Evolutionary conservation across 2,888 invertebrate genomes (phyloP).

Genomic region (Cosmopolites sordidus): DNA sequence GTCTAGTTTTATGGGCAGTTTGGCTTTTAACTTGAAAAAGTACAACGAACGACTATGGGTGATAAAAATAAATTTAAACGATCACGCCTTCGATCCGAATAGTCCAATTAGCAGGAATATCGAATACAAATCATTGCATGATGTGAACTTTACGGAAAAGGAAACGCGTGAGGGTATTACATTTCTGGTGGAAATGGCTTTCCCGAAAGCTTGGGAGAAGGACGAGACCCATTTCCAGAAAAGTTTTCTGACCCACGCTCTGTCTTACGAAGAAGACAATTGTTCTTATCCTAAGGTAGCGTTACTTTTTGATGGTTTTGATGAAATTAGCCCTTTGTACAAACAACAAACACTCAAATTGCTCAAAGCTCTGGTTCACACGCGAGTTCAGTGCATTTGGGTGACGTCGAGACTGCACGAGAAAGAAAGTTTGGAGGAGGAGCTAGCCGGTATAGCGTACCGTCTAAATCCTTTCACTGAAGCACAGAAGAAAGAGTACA

Average conservation of each 20-base stretch:
- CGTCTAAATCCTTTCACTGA: conserved; percentile 12
- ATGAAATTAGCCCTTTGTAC: conserved; percentile 23
- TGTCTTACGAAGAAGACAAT: not conserved
- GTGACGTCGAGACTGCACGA: conserved; percentile 18
- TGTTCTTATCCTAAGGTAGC: conserved; percentile 10
- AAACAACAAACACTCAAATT: conserved; percentile 16
- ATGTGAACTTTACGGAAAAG: conserved; percentile 4
- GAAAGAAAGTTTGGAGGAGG: conserved; percentile 6
- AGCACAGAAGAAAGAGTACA: conserved; percentile 9
- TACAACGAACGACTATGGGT: conserved; percentile 3
- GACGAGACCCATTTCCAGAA: conserved; percentile 4
- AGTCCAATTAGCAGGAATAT: not conserved
- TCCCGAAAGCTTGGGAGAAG: not conserved
- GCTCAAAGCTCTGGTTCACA: conserved; percentile 10
- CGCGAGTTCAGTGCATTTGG: conserved; percentile 11
- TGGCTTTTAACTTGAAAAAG: conserved; percentile 3
- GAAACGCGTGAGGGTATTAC: conserved; percentile 4
- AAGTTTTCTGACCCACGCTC: conserved; percentile 1
- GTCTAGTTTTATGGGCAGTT: conserved; percentile 12
- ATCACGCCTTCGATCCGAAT: conserved; percentile 7
- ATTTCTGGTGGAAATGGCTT: conserved; percentile 11
- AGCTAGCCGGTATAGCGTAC: conserved; percentile 4
- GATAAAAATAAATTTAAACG: conserved; percentile 13
- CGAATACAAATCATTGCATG: not conserved
- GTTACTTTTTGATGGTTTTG: conserved; percentile 24